Percentiles rank a stretch among this genome's conserved stretches.
phyloP scores from a whole-genome alignment of 2,888 invertebrate genomes.

The Calephelis perditalis region DNA sequence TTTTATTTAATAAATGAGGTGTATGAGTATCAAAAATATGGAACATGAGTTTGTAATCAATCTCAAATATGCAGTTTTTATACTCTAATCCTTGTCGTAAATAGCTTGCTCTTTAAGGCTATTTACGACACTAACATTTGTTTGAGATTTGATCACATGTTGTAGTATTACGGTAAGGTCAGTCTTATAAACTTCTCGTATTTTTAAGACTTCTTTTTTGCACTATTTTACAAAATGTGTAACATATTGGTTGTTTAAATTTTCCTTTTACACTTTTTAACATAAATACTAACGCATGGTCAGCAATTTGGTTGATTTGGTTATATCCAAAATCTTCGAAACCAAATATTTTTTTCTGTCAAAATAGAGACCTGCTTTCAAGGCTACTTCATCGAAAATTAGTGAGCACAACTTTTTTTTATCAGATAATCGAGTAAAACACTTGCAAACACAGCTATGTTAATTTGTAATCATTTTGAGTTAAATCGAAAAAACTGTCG shows the following conservation, averaged over 20 bases:
- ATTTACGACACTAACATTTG: constrained; percentile 22
- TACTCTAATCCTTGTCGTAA: constrained; percentile 12
- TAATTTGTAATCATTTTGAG: constrained; percentile 5
- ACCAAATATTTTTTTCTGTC: constrained; percentile 2
- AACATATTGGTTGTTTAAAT: constrained; percentile 24
- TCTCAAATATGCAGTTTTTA: constrained; percentile 11
- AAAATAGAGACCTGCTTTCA: constrained; percentile 12
- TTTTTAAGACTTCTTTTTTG: constrained; percentile 19
- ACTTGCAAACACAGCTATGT: too few species aligned
- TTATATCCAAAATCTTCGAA: constrained; percentile 13
- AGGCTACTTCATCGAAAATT: constrained; percentile 17
- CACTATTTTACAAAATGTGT: constrained; percentile 22
- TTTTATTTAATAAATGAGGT: constrained; percentile 28
- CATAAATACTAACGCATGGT: constrained; percentile 26
- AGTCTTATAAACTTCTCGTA: constrained; percentile 10
- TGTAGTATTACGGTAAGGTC: constrained; percentile 20
- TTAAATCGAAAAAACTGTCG: constrained; percentile 5
- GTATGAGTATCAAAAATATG: constrained; percentile 25
- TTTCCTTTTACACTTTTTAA: constrained; percentile 22
- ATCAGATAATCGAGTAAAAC: too few species aligned
- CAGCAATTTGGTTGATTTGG: constrained; percentile 16
- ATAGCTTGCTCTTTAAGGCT: constrained; percentile 13
- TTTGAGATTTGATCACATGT: constrained; percentile 22
- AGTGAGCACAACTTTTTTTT: not conserved
- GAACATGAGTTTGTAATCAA: constrained; percentile 21